phyloP scores from a whole-genome alignment of 2,888 invertebrate species.

The Ellobium chinense region DNA sequence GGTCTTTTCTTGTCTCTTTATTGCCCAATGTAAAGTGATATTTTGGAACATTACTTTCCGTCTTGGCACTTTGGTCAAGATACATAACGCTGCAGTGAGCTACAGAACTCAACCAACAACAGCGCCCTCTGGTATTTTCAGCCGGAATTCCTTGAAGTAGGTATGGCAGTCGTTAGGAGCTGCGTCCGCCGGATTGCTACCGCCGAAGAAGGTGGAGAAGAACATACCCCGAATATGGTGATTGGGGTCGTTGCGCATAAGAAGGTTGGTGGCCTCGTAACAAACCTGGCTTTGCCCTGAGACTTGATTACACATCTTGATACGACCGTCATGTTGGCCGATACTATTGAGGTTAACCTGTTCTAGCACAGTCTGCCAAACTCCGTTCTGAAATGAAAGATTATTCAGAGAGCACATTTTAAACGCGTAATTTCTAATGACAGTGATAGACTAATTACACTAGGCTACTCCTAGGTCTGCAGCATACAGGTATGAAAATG shows the following conservation, averaged over 20 bases:
- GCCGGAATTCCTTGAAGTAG: slow-evolving; percentile 32
- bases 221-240: slow-evolving; percentile 47
- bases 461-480: too few species aligned
- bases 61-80: too few species aligned
- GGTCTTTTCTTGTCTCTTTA: too few species aligned
- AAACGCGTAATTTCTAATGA: too few species aligned
- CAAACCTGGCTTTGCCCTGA: slow-evolving; percentile 24
- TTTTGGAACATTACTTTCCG: too few species aligned
- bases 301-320: slow-evolving; percentile 31
- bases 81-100: too few species aligned
- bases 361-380: slow-evolving; percentile 62
- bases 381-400: slow-evolving; percentile 42
- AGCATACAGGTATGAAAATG: too few species aligned
- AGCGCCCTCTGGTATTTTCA: slow-evolving; percentile 7
- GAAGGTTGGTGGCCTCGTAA: slow-evolving; percentile 49
- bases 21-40: too few species aligned
- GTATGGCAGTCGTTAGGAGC: slow-evolving; percentile 51
- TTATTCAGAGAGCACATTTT: too few species aligned
- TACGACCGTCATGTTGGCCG: slow-evolving; percentile 48
- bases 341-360: slow-evolving; percentile 60
- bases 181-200: slow-evolving; percentile 50
- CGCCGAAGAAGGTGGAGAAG: slow-evolving; percentile 60
- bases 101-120: slow-evolving; percentile 8
- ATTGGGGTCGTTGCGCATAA: slow-evolving; percentile 46
- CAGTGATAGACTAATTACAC: too few species aligned